Evolutionary conservation across 2,888 invertebrate species (phyloP), one percentile per base, ranked within the genome.

Genomic region (Netelia fuscicornis): DNA sequence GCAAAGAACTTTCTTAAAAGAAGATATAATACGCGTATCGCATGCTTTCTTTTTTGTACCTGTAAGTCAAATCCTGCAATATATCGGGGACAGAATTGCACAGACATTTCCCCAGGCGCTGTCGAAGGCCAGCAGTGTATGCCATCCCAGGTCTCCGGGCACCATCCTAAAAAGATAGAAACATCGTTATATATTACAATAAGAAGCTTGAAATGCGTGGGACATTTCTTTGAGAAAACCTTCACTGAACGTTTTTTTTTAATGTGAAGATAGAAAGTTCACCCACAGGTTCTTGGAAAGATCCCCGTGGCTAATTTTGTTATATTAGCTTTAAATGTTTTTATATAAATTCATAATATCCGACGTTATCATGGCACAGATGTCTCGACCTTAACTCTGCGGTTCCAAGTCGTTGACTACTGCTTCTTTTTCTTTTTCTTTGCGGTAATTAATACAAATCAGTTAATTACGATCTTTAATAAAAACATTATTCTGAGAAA

Each of bases 111-210:
- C 25, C 94, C 94, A 1, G 95, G 94, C 20, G 93, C 89, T 0
- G 95, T 94, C 37, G 94, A 93, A 1, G 94, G 94, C 96, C 96
- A 96, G 89, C 96, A 96, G 20, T 94, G 88, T 81, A 95, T 94
- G 1, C 93, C 92, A 87, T 96, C 96, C 95, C 95, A 96, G 64
- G 94, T 93, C 74, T 94, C 92, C 0, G 95, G 95, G 86, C 96
- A 96, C 93, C 94, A 93, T 23, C 91, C 93, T 93, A 88, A 56
- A 83, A 86, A 17, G 10, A 17, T 37, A 56, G 5, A 58, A 74
- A n/a, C 30, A 56, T 74, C 17, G 44, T 48, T 17, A 58, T 58
- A 8, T 58, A 17, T 17, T 9, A 20, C 17, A 5, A 17, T 0
- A 17, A 17, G 58, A 58, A 58, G 17, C n/a, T n/a, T 2, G 17